Evolutionary conservation across 2,113 vertebrate species (phyloP).

Genomic region (Acrocephalus arundinaceus): DNA sequence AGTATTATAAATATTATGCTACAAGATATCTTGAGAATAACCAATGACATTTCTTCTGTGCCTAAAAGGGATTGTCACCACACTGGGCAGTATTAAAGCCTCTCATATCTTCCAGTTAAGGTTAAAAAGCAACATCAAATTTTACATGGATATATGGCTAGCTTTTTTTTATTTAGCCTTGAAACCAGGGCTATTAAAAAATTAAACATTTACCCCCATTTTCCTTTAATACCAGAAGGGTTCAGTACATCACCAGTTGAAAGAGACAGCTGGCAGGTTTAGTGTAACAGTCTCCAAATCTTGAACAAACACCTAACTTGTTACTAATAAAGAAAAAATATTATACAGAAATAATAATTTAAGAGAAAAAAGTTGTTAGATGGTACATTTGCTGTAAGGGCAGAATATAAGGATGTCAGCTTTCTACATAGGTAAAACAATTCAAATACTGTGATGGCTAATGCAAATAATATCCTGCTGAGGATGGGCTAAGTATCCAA

Average conservation of each 20-base stretch:
- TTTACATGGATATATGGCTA: not conserved
- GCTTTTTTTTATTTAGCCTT: not conserved
- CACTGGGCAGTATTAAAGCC: not conserved
- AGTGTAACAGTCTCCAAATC: not conserved
- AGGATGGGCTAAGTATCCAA: not conserved
- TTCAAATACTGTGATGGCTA: not conserved
- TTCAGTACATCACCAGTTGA: not conserved
- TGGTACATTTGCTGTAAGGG: not conserved
- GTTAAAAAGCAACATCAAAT: not conserved
- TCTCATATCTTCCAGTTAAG: not conserved
- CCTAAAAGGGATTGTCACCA: not conserved
- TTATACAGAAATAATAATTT: not conserved
- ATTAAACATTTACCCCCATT: not conserved
- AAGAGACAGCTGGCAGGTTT: not conserved
- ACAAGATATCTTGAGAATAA: not conserved
- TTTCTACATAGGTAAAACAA: not conserved
- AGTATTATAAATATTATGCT: not conserved
- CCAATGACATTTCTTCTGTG: not conserved
- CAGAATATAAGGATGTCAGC: not conserved
- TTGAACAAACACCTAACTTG: not conserved
- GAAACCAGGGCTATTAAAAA: not conserved
- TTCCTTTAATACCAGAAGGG: not conserved
- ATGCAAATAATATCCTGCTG: not conserved
- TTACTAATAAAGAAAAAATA: not conserved
- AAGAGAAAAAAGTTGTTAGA: not conserved